Evolutionary conservation across 1,140 invertebrate species (phyloP).

Genomic region (Zaprionus capensis): DNA sequence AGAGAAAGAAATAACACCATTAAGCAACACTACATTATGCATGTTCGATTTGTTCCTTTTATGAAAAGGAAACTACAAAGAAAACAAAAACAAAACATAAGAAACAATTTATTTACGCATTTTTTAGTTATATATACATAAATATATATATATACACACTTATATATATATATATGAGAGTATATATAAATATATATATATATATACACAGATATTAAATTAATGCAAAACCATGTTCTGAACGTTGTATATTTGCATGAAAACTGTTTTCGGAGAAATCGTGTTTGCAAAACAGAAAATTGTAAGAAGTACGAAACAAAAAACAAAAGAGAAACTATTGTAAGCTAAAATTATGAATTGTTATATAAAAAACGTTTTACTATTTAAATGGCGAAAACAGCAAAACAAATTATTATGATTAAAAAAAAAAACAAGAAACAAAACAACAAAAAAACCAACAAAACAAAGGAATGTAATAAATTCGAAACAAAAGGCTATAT

Average conservation of each 20-base stretch:
- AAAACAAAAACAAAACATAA: conserved; percentile 31
- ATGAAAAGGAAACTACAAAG: conserved; percentile 63
- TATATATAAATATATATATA: conserved; percentile 49
- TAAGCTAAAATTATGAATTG: conserved; percentile 83
- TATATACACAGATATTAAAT: conserved; percentile 67
- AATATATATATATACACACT: conserved; percentile 54
- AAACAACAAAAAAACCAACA: conserved; percentile 35
- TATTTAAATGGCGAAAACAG: conserved; percentile 69
- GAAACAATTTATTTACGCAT: conserved; percentile 76
- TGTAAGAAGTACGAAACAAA: conserved; percentile 68
- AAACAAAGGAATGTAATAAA: conserved; percentile 70
- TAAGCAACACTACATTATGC: not conserved
- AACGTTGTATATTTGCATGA: conserved; percentile 73
- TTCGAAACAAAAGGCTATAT: conserved; percentile 60
- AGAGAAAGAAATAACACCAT: conserved; percentile 33
- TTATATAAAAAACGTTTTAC: conserved; percentile 77
- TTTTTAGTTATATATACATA: conserved; percentile 76
- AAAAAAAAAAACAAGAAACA: conserved; percentile 30
- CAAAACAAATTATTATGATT: conserved; percentile 56
- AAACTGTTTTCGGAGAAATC: conserved; percentile 58
- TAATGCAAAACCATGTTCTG: conserved; percentile 67
- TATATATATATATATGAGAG: conserved; percentile 56
- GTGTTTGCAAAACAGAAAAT: conserved; percentile 62
- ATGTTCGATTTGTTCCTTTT: conserved; percentile 72
- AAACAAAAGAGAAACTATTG: conserved; percentile 59